Conservation (phyloP, 1,140 invertebrate genomes). For the Matsumurasca onukii region DNA sequence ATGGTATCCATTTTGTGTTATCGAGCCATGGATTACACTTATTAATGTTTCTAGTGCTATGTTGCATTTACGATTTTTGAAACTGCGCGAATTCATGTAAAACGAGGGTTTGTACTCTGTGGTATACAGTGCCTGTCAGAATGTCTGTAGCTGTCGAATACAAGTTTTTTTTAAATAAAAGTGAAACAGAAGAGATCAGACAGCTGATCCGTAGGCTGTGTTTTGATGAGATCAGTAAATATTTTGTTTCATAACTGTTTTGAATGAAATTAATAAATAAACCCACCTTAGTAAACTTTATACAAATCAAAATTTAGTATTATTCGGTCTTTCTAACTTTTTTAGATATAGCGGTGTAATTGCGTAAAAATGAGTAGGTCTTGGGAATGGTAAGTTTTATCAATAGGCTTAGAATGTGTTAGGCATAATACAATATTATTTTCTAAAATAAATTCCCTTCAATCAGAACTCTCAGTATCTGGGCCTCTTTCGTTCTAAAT, state of each 20-base stretch:
- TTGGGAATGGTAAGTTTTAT: background rate
- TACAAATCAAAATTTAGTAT: background rate
- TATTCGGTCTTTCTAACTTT: background rate
- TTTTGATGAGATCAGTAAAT: background rate
- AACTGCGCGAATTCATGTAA: background rate
- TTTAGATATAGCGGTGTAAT: background rate
- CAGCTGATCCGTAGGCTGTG: background rate
- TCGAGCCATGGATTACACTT: too few relatives aligned
- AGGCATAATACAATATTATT: background rate
- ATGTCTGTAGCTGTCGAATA: background rate
- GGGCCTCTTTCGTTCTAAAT: background rate
- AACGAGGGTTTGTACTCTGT: background rate
- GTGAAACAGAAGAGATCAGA: background rate
- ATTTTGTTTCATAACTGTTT: background rate
- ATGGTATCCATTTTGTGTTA: too few relatives aligned
- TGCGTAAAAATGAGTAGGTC: constrained; percentile 1
- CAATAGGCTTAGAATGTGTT: background rate
- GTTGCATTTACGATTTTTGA: background rate
- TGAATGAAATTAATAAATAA: background rate
- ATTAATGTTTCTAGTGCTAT: too few relatives aligned
- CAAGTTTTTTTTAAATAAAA: background rate
- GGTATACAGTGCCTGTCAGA: background rate
- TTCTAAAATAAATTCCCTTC: background rate
- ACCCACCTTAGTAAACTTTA: background rate
- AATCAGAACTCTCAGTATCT: background rate